A percentile compares a stretch with the other conserved stretches of the same genome.
Conservation (phyloP, 2,888 invertebrate species). For the Euplagia quadripunctaria region DNA sequence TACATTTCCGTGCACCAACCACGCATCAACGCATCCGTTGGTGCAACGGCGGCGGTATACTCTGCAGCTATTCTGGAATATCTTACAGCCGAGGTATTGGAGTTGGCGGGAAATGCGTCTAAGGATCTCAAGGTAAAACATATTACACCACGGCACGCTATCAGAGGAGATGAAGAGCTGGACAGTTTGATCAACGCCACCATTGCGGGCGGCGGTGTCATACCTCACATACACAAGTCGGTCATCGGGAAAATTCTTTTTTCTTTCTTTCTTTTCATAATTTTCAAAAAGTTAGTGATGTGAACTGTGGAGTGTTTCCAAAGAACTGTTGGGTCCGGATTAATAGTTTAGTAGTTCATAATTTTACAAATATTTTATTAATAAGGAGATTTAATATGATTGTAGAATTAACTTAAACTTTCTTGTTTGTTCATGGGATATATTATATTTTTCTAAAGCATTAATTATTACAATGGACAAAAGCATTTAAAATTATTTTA, state of each 20-base stretch:
- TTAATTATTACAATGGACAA: slow-evolving; percentile 58
- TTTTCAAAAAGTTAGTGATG: slow-evolving; percentile 78
- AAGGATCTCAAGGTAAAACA: slow-evolving; percentile 99
- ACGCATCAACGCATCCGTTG: no score
- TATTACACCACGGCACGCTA: slow-evolving; percentile 99
- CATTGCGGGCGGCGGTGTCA: slow-evolving; percentile 99
- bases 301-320: slow-evolving; percentile 81
- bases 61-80: slow-evolving; percentile 99
- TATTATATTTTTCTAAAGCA: slow-evolving; percentile 73
- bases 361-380: slow-evolving; percentile 76
- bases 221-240: slow-evolving; percentile 99
- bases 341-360: slow-evolving; percentile 73
- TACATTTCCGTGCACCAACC: no score
- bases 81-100: slow-evolving; percentile 99
- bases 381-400: slow-evolving; percentile 84
- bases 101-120: slow-evolving; percentile 99
- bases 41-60: slow-evolving; percentile 99
- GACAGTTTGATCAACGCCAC: slow-evolving; percentile 99
- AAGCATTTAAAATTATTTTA: slow-evolving; percentile 62
- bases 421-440: slow-evolving; percentile 74
- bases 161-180: slow-evolving; percentile 99
- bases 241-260: slow-evolving; percentile 99
- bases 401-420: slow-evolving; percentile 83
- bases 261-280: no score
- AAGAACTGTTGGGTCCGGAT: slow-evolving; percentile 80